phyloP scores from a whole-genome alignment of 2,888 invertebrate genomes.

The Lochmaea crataegi region DNA sequence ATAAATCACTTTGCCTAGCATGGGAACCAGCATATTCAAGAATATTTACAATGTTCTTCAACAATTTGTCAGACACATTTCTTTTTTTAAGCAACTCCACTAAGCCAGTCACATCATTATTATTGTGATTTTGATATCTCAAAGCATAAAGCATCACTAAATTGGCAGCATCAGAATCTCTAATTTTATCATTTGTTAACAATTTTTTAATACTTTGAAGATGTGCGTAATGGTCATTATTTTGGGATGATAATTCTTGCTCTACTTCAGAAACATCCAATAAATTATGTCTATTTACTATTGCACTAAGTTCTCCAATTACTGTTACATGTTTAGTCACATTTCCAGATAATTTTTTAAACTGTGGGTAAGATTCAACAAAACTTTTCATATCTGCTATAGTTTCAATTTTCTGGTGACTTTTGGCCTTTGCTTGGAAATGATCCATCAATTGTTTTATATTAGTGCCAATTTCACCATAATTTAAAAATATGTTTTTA shows the following conservation, averaged over 20 bases:
- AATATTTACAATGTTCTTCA: constrained; percentile 72
- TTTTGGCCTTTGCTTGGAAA: constrained; percentile 89
- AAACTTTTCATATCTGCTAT: constrained; percentile 99
- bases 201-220: constrained; percentile 82
- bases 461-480: constrained; percentile 98
- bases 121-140: constrained; percentile 90
- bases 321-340: constrained; percentile 98
- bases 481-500: constrained; percentile 93
- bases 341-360: constrained; percentile 96
- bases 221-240: constrained; percentile 81
- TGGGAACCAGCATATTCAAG: constrained; percentile 89
- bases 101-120: constrained; percentile 83
- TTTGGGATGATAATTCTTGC: constrained; percentile 92
- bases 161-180: constrained; percentile 84
- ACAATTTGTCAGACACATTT: constrained; percentile 74
- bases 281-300: constrained; percentile 81
- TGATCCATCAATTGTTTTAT: constrained; percentile 98
- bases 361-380: constrained; percentile 97
- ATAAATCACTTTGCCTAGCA: constrained; percentile 84
- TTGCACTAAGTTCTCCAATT: constrained; percentile 91
- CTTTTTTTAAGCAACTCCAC: constrained; percentile 78
- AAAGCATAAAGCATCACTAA: constrained; percentile 94
- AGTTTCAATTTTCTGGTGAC: constrained; percentile 96
- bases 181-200: constrained; percentile 75
- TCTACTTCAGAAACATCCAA: constrained; percentile 94